Conservation (phyloP, 2,113 vertebrate species). For the Elaphurus davidianus region DNA sequence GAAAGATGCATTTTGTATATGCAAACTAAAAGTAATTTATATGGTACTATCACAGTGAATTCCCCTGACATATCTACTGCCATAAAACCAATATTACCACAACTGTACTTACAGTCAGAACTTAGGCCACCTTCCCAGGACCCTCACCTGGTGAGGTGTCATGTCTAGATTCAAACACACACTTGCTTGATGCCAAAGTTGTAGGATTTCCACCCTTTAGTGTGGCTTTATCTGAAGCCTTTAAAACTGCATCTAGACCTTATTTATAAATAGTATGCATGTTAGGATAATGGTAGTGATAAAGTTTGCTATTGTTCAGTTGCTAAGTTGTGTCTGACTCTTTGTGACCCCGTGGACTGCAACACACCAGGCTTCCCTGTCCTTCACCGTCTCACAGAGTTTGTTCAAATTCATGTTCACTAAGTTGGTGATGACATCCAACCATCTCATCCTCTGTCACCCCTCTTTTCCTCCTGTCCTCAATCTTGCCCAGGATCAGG, state of each 20-base stretch:
- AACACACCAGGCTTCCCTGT: background rate
- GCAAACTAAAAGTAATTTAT: fast-evolving
- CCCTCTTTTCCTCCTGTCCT: background rate
- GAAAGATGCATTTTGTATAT: background rate
- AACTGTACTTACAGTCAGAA: background rate
- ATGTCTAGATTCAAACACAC: too few relatives aligned
- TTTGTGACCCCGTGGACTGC: background rate
- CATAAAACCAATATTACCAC: fast-evolving
- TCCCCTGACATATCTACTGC: fast-evolving
- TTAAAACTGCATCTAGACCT: background rate
- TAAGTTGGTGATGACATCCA: background rate
- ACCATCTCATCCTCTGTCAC: background rate
- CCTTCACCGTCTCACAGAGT: background rate
- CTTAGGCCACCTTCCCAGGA: too few relatives aligned
- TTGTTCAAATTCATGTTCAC: background rate
- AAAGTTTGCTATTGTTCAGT: background rate
- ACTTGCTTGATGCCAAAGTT: too few relatives aligned
- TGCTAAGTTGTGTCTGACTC: background rate
- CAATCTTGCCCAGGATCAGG: background rate
- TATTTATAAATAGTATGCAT: background rate
- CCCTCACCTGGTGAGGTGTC: fast-evolving
- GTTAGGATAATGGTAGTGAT: fast-evolving
- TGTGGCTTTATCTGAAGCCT: background rate
- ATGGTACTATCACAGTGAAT: fast-evolving
- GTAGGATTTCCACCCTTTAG: too few relatives aligned